These are phyloP conservation scores for Chiridota heheva DNA, from an alignment of 35 echinoderm and acorn worm species.

Conservation along the genomic window DNA sequence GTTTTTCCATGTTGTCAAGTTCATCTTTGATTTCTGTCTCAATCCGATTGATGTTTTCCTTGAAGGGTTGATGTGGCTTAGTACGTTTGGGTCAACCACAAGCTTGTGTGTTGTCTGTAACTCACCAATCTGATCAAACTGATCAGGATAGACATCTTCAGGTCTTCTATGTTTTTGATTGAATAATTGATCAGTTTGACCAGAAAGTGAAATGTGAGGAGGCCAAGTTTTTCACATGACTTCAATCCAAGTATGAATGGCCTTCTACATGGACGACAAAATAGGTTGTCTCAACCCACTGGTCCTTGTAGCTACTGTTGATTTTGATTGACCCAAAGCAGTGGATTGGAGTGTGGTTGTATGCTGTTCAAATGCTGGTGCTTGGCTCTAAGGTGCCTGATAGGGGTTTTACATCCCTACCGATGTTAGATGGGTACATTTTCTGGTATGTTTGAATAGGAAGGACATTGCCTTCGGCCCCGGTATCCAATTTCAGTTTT, in stretches of 20 bases:
- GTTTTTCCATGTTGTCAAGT: slow-evolving; percentile 19
- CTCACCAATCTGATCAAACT: slow-evolving; percentile 32
- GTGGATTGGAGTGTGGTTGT: background rate
- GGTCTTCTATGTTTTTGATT: slow-evolving; percentile 3
- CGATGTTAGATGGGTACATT: slow-evolving; percentile 7
- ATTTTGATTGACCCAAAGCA: background rate
- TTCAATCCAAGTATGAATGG: slow-evolving; percentile 12
- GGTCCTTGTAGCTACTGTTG: background rate
- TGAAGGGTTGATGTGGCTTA: slow-evolving; percentile 29
- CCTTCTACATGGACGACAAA: slow-evolving; percentile 13
- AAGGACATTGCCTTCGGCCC: slow-evolving; percentile 8
- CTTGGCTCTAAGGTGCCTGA: background rate
- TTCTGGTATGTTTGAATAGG: background rate
- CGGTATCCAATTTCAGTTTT: slow-evolving; percentile 17
- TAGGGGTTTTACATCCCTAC: background rate
- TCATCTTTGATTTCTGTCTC: slow-evolving; percentile 28
- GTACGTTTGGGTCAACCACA: slow-evolving; percentile 35
- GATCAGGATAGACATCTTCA: background rate
- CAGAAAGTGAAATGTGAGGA: slow-evolving; percentile 19
- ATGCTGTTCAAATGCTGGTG: background rate
- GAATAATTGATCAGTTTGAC: background rate
- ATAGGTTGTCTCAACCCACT: background rate
- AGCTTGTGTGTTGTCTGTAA: slow-evolving; percentile 44
- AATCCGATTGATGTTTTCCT: slow-evolving; percentile 34
- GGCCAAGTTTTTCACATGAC: background rate